Evolutionary conservation across 2,797 vertebrate species (phyloP), one percentile per base, ranked within the genome.

Genomic region (Enteromius mattozi): DNA sequence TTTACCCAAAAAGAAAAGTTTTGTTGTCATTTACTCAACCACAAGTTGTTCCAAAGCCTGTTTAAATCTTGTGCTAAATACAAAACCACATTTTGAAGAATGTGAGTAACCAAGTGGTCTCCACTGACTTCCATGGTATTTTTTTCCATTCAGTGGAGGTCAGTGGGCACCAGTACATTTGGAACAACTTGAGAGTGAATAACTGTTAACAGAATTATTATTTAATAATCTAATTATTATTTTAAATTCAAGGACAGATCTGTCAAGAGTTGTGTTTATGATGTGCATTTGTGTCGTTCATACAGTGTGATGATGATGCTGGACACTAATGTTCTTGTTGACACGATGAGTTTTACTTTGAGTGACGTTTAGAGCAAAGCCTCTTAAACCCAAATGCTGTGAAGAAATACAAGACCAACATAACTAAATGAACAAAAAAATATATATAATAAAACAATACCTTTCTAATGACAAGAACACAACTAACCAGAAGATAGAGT

Each of bases 401-500:
- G 89, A 88, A 63, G 74, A 74, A 51, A 49, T 19, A 80, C 12
- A 80, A 74, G 5, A 85, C 1, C 71, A 27, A 65, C 3, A 68
- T 12, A 65, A n/a, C 2, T 33, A n/a, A 33, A 19, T 17, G 4
- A 69, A 6, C 19, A 1, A 79, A 59, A 0, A 27, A 37, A 16
- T 9, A 17, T 33, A 3, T 0, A 2, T 13, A 1, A 30, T 16
- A 79, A 2, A 33, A 17, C 16, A 72, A 2, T 42, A 77, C 3
- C 51, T 2, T 24, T 80, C 0, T n/a, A 69, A 65, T 45, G 14
- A 14, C 3, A 74, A 68, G 61, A 14, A 16, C 3, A 40, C n/a
- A 80, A 90, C 94, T 95, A 92, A 99, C 98, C 96, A 97, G 82
- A 47, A 97, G 91, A 59, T 82, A 87, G 81, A 10, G 85, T 13